These are phyloP conservation scores for Octopus bimaculoides DNA, from an alignment of 1,140 invertebrate genomes.

Conservation along the genomic window DNA sequence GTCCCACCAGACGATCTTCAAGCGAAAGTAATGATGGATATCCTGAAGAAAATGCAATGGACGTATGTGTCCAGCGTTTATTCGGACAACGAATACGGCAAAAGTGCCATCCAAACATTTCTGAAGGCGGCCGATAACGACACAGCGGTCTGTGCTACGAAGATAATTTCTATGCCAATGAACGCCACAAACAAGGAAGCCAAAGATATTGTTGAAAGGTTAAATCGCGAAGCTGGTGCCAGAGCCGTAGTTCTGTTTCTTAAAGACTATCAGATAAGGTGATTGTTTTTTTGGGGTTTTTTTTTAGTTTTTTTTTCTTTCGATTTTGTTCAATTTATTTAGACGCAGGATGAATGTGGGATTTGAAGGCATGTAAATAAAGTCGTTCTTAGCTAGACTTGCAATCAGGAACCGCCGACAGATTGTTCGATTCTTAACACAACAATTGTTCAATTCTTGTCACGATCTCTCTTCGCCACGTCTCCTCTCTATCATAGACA, in stretches of 20 bases:
- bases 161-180: slow-evolving; percentile 30
- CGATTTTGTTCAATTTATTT: no score
- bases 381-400: no score
- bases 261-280: slow-evolving; percentile 66
- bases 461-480: no score
- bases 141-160: slow-evolving; percentile 26
- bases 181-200: slow-evolving; percentile 40
- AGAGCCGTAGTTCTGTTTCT: slow-evolving; percentile 71
- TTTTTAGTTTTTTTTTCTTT: no score
- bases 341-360: no score
- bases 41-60: slow-evolving; percentile 69
- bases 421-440: no score
- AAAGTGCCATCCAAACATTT: slow-evolving; percentile 52
- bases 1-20: slow-evolving; percentile 72
- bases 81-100: slow-evolving; percentile 67
- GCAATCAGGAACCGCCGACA: no score
- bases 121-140: slow-evolving; percentile 29
- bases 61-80: slow-evolving; percentile 74
- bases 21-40: slow-evolving; percentile 70
- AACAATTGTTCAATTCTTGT: no score
- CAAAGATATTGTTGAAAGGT: slow-evolving; percentile 60
- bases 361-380: no score
- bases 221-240: slow-evolving; percentile 65
- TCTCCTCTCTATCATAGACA: no score
- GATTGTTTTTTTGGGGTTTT: no score